A percentile compares a stretch with the other conserved stretches of the same genome.
These are phyloP conservation scores for Callipepla squamata DNA, from an alignment of 2,113 vertebrate species.

Conservation along the genomic window DNA sequence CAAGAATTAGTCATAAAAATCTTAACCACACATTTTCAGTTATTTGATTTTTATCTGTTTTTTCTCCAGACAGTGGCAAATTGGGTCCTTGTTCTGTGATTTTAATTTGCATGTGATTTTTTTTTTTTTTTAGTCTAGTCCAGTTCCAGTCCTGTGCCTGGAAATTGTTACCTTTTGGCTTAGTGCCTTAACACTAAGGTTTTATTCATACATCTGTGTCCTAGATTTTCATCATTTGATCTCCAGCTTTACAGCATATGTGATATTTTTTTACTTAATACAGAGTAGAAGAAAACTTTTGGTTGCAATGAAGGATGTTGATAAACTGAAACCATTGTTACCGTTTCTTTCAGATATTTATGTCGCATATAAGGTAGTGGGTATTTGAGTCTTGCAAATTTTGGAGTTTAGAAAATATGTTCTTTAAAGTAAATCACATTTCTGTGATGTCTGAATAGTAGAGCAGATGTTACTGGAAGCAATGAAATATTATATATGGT, in stretches of 20 bases:
- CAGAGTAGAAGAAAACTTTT: neutral
- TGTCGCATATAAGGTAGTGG: neutral
- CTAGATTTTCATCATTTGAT: neutral
- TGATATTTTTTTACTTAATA: neutral
- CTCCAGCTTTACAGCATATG: accelerated
- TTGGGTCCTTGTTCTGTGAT: neutral
- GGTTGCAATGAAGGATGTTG: neutral
- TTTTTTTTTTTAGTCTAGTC: neutral
- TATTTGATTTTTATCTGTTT: neutral
- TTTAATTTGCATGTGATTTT: neutral
- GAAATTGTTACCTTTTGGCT: neutral
- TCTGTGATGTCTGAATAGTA: neutral
- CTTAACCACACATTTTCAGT: neutral
- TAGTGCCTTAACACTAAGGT: neutral
- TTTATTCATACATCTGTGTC: neutral
- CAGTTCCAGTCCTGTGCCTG: neutral
- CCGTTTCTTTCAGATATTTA: neutral
- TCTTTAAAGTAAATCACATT: neutral
- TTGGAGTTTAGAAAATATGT: neutral
- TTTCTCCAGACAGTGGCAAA: neutral
- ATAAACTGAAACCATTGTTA: neutral
- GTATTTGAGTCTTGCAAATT: neutral
- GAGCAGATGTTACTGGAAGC: neutral
- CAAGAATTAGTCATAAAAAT: neutral
- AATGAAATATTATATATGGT: neutral